Evolutionary conservation across 1,140 invertebrate species (phyloP).

Genomic region (Listronotus oregonensis): DNA sequence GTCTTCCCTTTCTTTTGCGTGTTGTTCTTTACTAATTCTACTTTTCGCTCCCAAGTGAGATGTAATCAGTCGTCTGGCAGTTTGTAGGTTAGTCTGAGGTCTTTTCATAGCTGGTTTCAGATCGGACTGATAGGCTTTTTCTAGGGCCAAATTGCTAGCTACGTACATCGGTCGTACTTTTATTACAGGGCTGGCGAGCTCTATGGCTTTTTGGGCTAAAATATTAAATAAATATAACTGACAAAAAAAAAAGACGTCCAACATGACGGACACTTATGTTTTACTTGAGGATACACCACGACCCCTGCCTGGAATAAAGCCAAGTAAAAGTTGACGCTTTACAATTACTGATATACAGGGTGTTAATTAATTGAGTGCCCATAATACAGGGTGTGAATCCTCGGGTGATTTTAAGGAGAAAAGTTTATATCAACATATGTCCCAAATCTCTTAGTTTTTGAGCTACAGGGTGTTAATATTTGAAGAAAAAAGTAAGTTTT

Average conservation of each 20-base stretch:
- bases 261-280: not conserved
- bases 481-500: too few relatives aligned
- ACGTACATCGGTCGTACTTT: constrained; percentile 51
- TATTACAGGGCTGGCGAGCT: constrained; percentile 47
- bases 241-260: constrained; percentile 5
- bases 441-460: too few relatives aligned
- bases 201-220: constrained; percentile 50
- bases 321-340: too few relatives aligned
- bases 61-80: constrained; percentile 53
- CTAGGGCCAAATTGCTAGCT: constrained; percentile 44
- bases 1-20: constrained; percentile 49
- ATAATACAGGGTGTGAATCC: too few relatives aligned
- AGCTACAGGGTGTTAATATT: too few relatives aligned
- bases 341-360: too few relatives aligned
- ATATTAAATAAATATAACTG: constrained; percentile 4
- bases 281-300: not conserved
- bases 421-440: too few relatives aligned
- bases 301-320: too few relatives aligned
- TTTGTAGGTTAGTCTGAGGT: constrained; percentile 52
- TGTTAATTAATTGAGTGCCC: too few relatives aligned
- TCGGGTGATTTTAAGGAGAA: too few relatives aligned
- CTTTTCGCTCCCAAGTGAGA: constrained; percentile 52
- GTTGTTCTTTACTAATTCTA: constrained; percentile 48
- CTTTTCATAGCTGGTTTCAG: constrained; percentile 53
- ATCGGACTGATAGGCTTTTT: constrained; percentile 46